Evolutionary conservation across 2,888 invertebrate species (phyloP).

Genomic region (Melieria picta): DNA sequence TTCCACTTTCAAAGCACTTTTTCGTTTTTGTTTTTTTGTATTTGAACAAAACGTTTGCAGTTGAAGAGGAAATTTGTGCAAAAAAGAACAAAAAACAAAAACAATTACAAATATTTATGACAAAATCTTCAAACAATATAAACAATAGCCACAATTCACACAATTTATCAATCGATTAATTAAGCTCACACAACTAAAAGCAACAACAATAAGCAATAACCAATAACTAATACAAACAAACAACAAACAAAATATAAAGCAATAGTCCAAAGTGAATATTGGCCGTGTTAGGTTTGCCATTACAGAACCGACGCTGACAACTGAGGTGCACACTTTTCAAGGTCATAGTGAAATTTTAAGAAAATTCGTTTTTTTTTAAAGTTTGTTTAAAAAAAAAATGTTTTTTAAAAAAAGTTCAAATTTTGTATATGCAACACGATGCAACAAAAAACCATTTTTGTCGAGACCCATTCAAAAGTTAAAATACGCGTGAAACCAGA

Average conservation of each 20-base stretch:
- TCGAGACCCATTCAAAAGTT: too few relatives aligned
- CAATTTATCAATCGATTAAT: slow-evolving; percentile 36
- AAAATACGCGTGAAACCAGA: too few relatives aligned
- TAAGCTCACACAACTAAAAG: slow-evolving; percentile 23
- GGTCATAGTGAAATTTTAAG: too few relatives aligned
- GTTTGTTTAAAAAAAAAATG: too few relatives aligned
- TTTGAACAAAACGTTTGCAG: too few relatives aligned
- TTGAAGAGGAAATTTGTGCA: slow-evolving; percentile 7
- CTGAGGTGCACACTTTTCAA: too few relatives aligned
- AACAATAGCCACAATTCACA: slow-evolving; percentile 43
- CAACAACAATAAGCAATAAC: slow-evolving; percentile 38
- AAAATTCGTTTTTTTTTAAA: too few relatives aligned
- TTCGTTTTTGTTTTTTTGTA: slow-evolving; percentile 36
- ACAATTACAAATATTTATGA: slow-evolving; percentile 45
- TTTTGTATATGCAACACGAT: too few relatives aligned
- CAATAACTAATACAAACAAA: slow-evolving; percentile 43
- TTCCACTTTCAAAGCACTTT: slow-evolving; percentile 32
- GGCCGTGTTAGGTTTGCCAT: slow-evolving; percentile 51
- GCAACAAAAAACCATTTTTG: too few relatives aligned
- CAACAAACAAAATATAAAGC: slow-evolving; percentile 48
- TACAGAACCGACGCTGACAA: slow-evolving; percentile 12
- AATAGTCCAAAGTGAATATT: slow-evolving; percentile 66
- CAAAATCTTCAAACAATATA: slow-evolving; percentile 31
- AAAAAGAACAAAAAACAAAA: slow-evolving; percentile 27
- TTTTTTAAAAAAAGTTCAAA: too few relatives aligned